A percentile compares a stretch with the other conserved stretches of the same genome.
These are phyloP conservation scores for Cynopterus brachyotis DNA, from an alignment of 2,113 vertebrate species.

Conservation along the genomic window DNA sequence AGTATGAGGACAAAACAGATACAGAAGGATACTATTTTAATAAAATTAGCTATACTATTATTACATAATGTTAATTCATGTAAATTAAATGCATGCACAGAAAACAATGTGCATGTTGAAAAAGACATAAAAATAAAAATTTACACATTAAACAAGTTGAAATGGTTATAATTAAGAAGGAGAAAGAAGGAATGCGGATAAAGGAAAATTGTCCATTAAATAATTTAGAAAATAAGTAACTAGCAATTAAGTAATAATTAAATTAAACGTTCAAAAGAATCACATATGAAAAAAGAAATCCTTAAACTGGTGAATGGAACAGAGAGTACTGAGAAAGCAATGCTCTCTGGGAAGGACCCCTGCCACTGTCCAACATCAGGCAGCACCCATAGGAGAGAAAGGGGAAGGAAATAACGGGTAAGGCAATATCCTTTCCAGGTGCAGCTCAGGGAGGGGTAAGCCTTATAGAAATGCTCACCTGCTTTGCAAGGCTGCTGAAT, in stretches of 20 bases:
- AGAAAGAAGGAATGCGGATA: neutral
- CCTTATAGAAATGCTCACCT: neutral
- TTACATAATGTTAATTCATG: neutral
- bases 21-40: neutral
- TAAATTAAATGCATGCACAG: neutral
- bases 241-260: neutral
- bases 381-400: neutral
- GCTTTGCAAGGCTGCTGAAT: neutral
- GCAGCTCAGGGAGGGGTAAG: neutral
- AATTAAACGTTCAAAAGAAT: neutral
- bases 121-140: neutral
- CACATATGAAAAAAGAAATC: neutral
- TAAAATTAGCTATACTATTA: neutral
- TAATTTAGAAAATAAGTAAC: neutral
- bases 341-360: neutral
- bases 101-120: neutral
- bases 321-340: neutral
- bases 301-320: neutral
- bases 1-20: neutral
- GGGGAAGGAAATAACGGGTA: neutral
- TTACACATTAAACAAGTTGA: neutral
- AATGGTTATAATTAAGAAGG: neutral
- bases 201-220: neutral
- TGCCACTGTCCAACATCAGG: neutral
- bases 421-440: neutral